These are phyloP conservation scores for Colletes latitarsis DNA, from an alignment of 1,140 invertebrate species.

Conservation along the genomic window DNA sequence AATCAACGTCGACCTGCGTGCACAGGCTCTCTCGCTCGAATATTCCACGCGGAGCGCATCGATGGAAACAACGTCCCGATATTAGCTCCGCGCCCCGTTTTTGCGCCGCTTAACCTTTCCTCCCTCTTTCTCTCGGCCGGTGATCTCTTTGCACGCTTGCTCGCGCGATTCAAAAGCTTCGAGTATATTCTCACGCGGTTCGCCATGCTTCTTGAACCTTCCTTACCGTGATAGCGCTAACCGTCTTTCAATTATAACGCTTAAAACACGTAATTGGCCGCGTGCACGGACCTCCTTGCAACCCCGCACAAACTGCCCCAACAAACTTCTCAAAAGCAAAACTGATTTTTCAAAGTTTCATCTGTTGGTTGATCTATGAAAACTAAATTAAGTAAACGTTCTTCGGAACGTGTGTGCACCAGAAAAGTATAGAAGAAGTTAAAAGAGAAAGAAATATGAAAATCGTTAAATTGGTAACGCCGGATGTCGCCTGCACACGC, in stretches of 20 bases:
- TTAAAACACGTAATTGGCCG: not conserved
- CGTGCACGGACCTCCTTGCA: no score
- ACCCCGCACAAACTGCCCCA: no score
- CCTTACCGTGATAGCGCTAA: not conserved
- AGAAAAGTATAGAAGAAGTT: no score
- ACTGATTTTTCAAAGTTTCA: no score
- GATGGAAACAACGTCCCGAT: constrained; percentile 47
- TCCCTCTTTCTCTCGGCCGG: not conserved
- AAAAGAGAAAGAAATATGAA: no score
- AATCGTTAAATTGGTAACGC: no score
- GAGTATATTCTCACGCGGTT: constrained; percentile 5
- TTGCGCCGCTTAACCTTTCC: constrained; percentile 46
- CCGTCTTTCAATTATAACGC: not conserved
- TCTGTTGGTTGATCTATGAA: no score
- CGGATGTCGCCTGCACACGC: no score
- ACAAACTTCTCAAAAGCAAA: no score
- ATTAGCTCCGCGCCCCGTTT: constrained; percentile 46
- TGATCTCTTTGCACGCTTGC: not conserved
- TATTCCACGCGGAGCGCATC: constrained; percentile 32
- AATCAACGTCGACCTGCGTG: constrained; percentile 45
- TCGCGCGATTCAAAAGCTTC: not conserved
- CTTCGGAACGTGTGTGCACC: no score
- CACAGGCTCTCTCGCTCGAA: constrained; percentile 11
- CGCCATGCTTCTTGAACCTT: not conserved
- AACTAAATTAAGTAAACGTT: no score